Base-by-base conservation (phyloP, 64 coral and sea anemone genomes). In the Montipora efflorescens region DNA sequence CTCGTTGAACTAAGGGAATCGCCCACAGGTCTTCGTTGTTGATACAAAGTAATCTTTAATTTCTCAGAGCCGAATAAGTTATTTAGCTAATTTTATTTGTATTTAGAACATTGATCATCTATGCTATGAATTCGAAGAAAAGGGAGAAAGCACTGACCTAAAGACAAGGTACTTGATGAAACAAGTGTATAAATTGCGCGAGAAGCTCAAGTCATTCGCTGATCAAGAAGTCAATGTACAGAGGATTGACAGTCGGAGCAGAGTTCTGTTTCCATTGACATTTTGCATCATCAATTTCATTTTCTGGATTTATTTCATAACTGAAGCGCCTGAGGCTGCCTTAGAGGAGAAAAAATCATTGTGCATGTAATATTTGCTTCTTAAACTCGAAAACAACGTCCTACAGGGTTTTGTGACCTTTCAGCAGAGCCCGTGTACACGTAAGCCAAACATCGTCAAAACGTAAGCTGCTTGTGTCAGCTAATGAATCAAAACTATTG, bases 221-320 rank as follows among this genome's bases (percentile, higher is more conserved):
- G 82, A 86, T 1, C 82, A 72, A 51, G 66, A 86, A 14, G 64
- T 86, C 7, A 86, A 70, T 50, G 92, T 93, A 10, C 58, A 93
- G 2, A 76, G 19, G 19, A 88, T 93, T 80, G 92, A 93, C 28
- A 78, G 85, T 11, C 80, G 59, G 15, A 79, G 92, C 45, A 77
- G 92, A 46, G 47, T 50, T 21, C 47, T 93, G 14, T 87, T 93
- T 48, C 92, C 92, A 16, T 55, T 77, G 13, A 88, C 92, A 81
- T 93, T 93, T 88, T 43, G 72, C 43, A 19, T 93, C 4, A 49
- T 88, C n/a, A 87, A 93, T 61, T 10, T 93, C 7, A 80, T 80
- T 19, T 80, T 80, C 59, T 93, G 92, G 92, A 93, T 93, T 14
- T 93, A 93, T 76, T 81, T 93, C 61, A 48, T 73, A 19, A 25